These are phyloP conservation scores for Malurus alboscapulatus DNA, from an alignment of 2,113 vertebrate genomes.

Conservation along the genomic window DNA sequence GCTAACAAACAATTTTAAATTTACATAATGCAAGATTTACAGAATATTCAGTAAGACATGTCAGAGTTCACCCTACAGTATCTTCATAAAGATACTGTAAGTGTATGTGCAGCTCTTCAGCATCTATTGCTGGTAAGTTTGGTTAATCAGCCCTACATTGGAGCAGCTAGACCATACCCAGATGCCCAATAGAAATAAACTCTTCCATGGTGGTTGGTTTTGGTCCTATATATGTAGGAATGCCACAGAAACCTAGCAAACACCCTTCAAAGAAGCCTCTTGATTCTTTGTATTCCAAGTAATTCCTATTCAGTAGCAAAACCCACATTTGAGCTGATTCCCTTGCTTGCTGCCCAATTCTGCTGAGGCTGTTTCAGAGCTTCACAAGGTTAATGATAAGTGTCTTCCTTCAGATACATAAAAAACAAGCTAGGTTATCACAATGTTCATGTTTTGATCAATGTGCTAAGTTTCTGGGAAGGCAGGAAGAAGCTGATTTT, in stretches of 20 bases:
- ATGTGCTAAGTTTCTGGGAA: neutral
- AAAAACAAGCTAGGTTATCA: neutral
- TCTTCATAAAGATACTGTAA: neutral
- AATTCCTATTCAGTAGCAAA: neutral
- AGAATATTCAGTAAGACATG: neutral
- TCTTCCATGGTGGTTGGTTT: neutral
- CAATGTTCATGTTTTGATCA: neutral
- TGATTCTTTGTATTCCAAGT: neutral
- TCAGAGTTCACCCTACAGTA: neutral
- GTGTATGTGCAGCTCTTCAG: neutral
- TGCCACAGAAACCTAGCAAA: neutral
- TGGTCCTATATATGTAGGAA: neutral
- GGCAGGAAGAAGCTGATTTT: neutral
- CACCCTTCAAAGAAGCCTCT: neutral
- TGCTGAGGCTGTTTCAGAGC: neutral
- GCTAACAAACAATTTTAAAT: neutral
- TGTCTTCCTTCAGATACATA: neutral
- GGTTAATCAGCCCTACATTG: neutral
- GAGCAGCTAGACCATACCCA: neutral
- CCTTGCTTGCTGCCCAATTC: neutral
- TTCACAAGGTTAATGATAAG: neutral
- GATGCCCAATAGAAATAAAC: neutral
- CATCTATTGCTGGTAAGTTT: neutral
- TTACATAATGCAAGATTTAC: neutral
- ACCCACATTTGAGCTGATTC: neutral